Percentiles rank a stretch among this genome's conserved stretches.
Evolutionary conservation across 2,113 vertebrate species (phyloP).

Genomic region (Anseranas semipalmata): DNA sequence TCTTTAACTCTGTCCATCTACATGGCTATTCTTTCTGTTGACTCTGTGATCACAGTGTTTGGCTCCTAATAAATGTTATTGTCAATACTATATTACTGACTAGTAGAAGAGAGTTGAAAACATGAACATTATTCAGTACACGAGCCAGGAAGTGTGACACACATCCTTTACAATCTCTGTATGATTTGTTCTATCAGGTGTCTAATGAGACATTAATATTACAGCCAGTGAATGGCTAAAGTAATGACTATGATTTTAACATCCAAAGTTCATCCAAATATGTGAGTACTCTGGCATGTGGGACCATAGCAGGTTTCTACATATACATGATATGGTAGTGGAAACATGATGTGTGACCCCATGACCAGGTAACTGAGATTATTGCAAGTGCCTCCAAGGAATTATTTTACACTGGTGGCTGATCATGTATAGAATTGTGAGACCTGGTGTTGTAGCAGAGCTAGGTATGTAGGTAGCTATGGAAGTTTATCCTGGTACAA

Average conservation of each 20-base stretch:
- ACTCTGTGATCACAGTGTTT: neutral
- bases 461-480: neutral
- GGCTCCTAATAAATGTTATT: neutral
- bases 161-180: neutral
- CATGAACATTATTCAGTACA: neutral
- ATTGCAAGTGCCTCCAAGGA: neutral
- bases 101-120: neutral
- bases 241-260: neutral
- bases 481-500: neutral
- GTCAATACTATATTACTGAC: neutral
- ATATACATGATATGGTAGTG: rapidly evolving
- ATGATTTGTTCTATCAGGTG: neutral
- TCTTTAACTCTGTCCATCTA: neutral
- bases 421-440: neutral
- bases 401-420: neutral
- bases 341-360: neutral
- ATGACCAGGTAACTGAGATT: neutral
- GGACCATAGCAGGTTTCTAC: neutral
- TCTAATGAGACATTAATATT: neutral
- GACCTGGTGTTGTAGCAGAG: neutral
- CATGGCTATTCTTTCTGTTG: neutral
- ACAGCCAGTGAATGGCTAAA: neutral
- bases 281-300: neutral
- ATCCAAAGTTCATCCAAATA: neutral
- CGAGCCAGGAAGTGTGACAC: constrained; percentile 11